Evolutionary conservation across 2,888 invertebrate species (phyloP).

Genomic region (Emmelina monodactyla): DNA sequence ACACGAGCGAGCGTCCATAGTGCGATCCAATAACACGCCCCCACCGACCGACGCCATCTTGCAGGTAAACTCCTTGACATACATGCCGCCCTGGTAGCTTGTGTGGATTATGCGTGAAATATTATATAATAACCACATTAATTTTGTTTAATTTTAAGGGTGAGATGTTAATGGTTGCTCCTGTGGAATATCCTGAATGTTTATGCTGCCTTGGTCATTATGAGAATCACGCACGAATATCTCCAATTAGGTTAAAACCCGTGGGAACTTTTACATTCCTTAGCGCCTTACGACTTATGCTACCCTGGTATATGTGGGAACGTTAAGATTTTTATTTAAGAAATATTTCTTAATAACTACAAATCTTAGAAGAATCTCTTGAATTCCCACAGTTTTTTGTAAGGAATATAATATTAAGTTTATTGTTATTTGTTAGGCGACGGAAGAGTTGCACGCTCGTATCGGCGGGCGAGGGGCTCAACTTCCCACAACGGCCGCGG

Average conservation of each 20-base stretch:
- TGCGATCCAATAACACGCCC: conserved; percentile 82
- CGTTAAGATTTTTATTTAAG: neutral
- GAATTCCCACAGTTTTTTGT: neutral
- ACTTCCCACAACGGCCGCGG: conserved; percentile 76
- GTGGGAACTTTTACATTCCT: too few relatives aligned
- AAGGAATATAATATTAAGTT: neutral
- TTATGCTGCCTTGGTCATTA: too few relatives aligned
- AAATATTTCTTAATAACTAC: neutral
- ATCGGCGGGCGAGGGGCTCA: conserved; percentile 74
- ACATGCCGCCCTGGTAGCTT: neutral
- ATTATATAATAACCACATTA: neutral
- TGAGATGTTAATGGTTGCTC: too few relatives aligned
- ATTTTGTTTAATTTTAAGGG: too few relatives aligned
- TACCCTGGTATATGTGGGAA: neutral
- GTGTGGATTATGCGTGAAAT: too few relatives aligned
- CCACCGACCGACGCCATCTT: conserved; percentile 86
- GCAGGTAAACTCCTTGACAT: conserved; percentile 59
- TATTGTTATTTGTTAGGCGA: conserved; percentile 63
- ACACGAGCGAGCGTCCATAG: conserved; percentile 88
- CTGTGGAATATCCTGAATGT: too few relatives aligned
- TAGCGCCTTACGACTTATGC: neutral
- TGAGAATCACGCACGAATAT: too few relatives aligned
- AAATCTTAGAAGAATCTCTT: neutral
- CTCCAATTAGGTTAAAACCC: too few relatives aligned
- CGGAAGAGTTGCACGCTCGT: conserved; percentile 94